phyloP scores from a whole-genome alignment of 2,888 invertebrate genomes.

The Ferrisia virgata region DNA sequence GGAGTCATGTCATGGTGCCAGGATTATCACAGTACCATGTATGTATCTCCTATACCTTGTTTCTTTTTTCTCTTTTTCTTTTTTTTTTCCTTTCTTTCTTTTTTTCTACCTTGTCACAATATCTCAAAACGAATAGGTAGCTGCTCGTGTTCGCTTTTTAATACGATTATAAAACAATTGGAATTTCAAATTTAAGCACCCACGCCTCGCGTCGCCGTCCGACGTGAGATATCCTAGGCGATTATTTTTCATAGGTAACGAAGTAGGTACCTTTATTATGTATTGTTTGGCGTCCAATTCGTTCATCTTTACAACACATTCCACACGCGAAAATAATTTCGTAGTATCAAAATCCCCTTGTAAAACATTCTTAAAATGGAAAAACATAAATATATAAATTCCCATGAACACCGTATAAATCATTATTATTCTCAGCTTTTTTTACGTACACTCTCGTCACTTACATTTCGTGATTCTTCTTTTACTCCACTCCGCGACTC shows the following conservation, averaged over 20 bases:
- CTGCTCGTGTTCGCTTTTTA: conserved; percentile 11
- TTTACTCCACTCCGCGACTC: neutral
- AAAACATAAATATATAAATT: conserved; percentile 23
- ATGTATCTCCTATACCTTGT: neutral
- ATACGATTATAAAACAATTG: conserved; percentile 25
- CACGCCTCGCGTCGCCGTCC: neutral
- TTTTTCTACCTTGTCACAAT: neutral
- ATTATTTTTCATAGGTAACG: neutral
- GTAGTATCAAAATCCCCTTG: neutral
- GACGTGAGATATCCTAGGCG: neutral
- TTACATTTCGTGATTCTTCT: conserved; percentile 8
- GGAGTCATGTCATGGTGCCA: conserved; percentile 41
- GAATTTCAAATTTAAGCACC: neutral
- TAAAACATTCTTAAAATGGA: conserved; percentile 18
- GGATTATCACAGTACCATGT: conserved; percentile 34
- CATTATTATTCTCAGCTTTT: conserved; percentile 28
- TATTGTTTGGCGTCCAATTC: neutral
- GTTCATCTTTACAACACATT: neutral
- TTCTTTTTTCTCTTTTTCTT: neutral
- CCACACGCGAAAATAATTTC: conserved; percentile 23
- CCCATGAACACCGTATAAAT: conserved; percentile 31
- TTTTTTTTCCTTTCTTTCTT: neutral
- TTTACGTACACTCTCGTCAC: conserved; percentile 16
- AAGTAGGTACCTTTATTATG: too few species aligned
- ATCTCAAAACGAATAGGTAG: neutral